A percentile compares a stretch with the other conserved stretches of the same genome.
phyloP scores from a whole-genome alignment of 1,140 invertebrate genomes.

The Apolygus lucorum region DNA sequence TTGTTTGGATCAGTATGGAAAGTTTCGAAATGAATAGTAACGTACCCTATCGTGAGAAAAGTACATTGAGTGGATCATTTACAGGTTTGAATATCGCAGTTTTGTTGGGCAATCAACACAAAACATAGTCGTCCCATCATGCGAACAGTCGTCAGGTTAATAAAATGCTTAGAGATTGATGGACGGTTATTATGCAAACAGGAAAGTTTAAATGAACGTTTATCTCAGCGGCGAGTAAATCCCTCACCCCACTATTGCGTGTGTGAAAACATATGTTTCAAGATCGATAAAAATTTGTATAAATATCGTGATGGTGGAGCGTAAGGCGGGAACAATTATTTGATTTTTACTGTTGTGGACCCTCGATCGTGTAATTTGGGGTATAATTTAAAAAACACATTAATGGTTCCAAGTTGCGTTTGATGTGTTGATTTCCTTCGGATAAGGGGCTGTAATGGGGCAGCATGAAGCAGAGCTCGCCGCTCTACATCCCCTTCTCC shows the following conservation, averaged over 20 bases:
- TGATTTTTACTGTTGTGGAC: conserved; percentile 4
- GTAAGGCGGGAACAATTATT: conserved; percentile 5
- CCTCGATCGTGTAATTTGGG: conserved; percentile 4
- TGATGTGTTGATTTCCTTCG: conserved; percentile 15
- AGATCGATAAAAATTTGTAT: conserved; percentile 1
- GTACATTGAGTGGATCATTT: background rate
- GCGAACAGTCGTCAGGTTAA: background rate
- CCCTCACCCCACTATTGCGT: background rate
- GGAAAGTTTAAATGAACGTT: conserved; percentile 9
- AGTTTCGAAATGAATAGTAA: too few relatives aligned
- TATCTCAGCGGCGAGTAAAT: background rate
- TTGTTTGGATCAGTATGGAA: too few relatives aligned
- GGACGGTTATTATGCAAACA: conserved; percentile 13
- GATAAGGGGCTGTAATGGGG: background rate
- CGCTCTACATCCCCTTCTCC: background rate
- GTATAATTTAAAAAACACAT: background rate
- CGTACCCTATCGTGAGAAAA: background rate
- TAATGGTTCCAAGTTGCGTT: conserved; percentile 13
- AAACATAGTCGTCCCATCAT: background rate
- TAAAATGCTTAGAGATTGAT: conserved; percentile 9
- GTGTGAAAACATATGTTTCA: background rate
- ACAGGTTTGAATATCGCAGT: background rate
- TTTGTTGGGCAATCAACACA: background rate
- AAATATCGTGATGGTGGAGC: background rate
- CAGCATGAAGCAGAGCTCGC: background rate